Evolutionary conservation across 2,888 invertebrate genomes (phyloP).

Genomic region (Hypselothyrea guttata): DNA sequence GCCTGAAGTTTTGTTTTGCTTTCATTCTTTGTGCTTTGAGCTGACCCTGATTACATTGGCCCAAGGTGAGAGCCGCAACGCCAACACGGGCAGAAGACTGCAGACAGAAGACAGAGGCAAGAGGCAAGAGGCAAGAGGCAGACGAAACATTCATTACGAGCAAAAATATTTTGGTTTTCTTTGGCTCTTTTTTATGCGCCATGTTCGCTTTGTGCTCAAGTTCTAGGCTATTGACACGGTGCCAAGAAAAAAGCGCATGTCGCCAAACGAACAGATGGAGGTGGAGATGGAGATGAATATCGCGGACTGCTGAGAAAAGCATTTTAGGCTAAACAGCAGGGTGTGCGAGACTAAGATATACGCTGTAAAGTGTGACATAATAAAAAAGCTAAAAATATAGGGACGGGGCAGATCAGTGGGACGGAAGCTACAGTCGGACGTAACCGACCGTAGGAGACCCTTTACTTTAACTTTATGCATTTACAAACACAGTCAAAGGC

Average conservation of each 20-base stretch:
- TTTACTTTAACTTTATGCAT: too few relatives aligned
- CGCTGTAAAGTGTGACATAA: too few relatives aligned
- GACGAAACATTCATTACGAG: conserved; percentile 39
- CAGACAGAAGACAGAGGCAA: too few relatives aligned
- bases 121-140: too few relatives aligned
- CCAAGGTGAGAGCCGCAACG: conserved; percentile 25
- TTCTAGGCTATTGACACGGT: conserved; percentile 64
- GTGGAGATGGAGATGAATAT: conserved; percentile 27
- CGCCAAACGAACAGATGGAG: conserved; percentile 38
- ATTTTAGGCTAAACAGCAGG: too few relatives aligned
- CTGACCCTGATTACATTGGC: conserved; percentile 34
- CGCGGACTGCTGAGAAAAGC: conserved; percentile 1
- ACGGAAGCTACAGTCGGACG: too few relatives aligned
- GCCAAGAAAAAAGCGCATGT: conserved; percentile 57
- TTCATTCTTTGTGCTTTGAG: conserved; percentile 15
- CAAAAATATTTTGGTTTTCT: conserved; percentile 37
- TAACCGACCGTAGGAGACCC: too few relatives aligned
- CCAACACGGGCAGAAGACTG: too few relatives aligned
- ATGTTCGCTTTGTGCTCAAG: conserved; percentile 41
- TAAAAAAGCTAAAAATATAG: too few relatives aligned
- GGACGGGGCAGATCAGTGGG: too few relatives aligned
- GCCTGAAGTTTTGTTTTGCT: conserved; percentile 46
- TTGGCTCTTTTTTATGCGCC: conserved; percentile 7
- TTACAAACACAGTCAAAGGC: too few relatives aligned
- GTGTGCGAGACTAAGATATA: conserved; percentile 18